phyloP scores from a whole-genome alignment of 2,797 vertebrate genomes.

The Morelia viridis region DNA sequence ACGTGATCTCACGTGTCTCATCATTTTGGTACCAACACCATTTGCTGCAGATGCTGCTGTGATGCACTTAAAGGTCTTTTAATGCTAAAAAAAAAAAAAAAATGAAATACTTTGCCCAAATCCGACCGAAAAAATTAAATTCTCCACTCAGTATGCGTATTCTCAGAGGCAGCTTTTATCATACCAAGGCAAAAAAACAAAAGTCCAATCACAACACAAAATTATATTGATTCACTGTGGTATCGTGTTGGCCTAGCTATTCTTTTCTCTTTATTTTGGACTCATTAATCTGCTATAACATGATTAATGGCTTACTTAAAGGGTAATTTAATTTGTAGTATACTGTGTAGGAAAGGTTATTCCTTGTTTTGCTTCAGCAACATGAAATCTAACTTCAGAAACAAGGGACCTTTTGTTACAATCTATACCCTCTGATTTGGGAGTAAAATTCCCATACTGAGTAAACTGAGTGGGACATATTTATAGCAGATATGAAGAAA shows the following conservation, averaged over 20 bases:
- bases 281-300: slow-evolving; percentile 58
- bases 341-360: slow-evolving; percentile 59
- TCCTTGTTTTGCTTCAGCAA: slow-evolving; percentile 51
- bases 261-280: slow-evolving; percentile 49
- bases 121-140: background rate
- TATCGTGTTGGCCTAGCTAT: slow-evolving; percentile 27
- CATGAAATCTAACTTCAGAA: slow-evolving; percentile 56
- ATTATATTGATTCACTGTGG: background rate
- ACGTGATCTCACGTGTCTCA: background rate
- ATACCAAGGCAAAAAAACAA: background rate
- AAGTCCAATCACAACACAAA: background rate
- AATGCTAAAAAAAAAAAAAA: background rate
- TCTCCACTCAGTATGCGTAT: background rate
- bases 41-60: background rate
- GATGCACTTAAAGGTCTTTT: background rate
- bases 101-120: background rate
- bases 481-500: background rate
- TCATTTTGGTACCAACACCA: background rate
- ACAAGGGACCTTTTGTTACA: slow-evolving; percentile 49
- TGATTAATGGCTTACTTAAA: slow-evolving; percentile 65
- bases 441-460: background rate
- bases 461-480: background rate
- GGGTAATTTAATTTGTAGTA: slow-evolving; percentile 66
- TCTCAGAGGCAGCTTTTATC: background rate
- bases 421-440: background rate